Conservation (phyloP, 2,888 invertebrate genomes). For the Xestia c-nigrum region DNA sequence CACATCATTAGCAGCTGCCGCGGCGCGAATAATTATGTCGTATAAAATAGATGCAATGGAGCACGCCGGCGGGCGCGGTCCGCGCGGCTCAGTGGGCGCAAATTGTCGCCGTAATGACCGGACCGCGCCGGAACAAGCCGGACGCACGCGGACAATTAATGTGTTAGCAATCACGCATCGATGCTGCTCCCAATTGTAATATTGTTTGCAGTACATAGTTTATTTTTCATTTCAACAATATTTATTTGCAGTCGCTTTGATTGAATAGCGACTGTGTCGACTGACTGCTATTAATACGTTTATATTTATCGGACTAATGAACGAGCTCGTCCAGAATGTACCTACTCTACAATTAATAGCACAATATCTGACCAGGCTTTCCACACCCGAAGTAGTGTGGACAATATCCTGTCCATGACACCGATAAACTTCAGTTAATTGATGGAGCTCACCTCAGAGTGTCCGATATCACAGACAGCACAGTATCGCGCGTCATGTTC, state of each 20-base stretch:
- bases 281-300: not conserved
- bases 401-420: not conserved
- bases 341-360: not conserved
- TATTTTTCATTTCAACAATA: not conserved
- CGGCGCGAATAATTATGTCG: constrained; percentile 1
- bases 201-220: constrained; percentile 14
- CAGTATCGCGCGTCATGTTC: constrained; percentile 16
- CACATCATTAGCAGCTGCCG: constrained; percentile 38
- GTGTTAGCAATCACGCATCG: constrained; percentile 50
- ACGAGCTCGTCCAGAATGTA: not conserved
- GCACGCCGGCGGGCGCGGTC: not conserved
- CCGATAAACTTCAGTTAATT: constrained; percentile 26
- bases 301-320: not conserved
- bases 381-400: not conserved
- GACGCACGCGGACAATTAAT: constrained; percentile 35
- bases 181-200: constrained; percentile 19
- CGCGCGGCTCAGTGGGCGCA: constrained; percentile 58
- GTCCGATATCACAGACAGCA: constrained; percentile 10
- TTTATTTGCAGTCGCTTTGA: not conserved
- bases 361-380: not conserved
- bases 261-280: not conserved
- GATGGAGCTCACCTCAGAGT: constrained; percentile 26
- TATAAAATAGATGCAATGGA: constrained; percentile 55
- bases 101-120: constrained; percentile 65
- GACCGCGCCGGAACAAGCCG: constrained; percentile 25